Evolutionary conservation across 2,113 vertebrate species (phyloP), one percentile per base, ranked within the genome.

Genomic region (Myotis davidii): DNA sequence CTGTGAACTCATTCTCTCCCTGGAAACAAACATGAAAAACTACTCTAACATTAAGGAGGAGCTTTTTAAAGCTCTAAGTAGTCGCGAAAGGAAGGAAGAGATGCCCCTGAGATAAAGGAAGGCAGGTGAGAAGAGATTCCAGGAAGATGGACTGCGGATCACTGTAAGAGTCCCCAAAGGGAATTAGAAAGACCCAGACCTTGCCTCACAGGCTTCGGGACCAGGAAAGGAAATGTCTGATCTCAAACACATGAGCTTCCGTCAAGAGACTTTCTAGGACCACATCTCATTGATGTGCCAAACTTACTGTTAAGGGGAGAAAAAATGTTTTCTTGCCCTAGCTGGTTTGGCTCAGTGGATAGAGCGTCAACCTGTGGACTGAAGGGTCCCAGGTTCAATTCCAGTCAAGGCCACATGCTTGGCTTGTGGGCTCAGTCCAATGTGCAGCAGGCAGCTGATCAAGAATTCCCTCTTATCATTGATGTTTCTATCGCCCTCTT

Each of bases 11-110:
- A 64, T 64, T 52, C 39, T 88, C 59, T 82, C 37, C 25, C 37
- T 72, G 70, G 45, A 92, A 90, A 69, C n/a, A 85, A 94, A 37
- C 45, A 10, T 9, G 54, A 93, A 87, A 85, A 77, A 39, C 52
- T 78, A 72, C 84, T 74, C 13, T 69, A 76, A 81, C 12, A 85
- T 45, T 61, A 39, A 83, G 4, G 29, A 73, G 34, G 45, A 74
- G 13, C 3, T n/a, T 45, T 85, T 81, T n/a, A 29, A 90, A 76
- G n/a, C 45, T n/a, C 64, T 74, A 65, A 73, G n/a, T 11, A 76
- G 42, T 9, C 91, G 76, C 65, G 18, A 77, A 50, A 39, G 42
- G 25, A 81, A 92, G 50, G 32, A 95, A 29, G 61, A 70, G n/a
- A 45, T 39, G 13, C 20, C 59, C 32, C 45, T 29, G 17, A 32